Percentiles rank a stretch among this genome's conserved stretches.
Conservation (phyloP, 2,113 vertebrate genomes). For the Peucedramus taeniatus region DNA sequence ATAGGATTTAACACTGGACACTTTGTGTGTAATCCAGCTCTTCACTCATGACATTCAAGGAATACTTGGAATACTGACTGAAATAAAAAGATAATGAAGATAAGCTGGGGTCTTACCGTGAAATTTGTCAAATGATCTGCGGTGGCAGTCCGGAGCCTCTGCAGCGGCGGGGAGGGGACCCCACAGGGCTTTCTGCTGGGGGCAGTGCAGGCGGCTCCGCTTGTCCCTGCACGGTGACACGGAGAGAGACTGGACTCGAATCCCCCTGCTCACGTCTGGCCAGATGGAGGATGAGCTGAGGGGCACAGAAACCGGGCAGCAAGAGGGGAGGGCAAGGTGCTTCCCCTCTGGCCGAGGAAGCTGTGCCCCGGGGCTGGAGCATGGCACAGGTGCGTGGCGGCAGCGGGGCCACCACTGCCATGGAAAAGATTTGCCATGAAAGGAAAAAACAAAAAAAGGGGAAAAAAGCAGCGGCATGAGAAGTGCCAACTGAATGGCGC, state of each 20-base stretch:
- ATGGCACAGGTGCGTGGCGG: neutral
- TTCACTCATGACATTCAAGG: constrained; percentile 1
- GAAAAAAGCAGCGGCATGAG: neutral
- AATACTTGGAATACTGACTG: constrained; percentile 37
- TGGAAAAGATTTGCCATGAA: neutral
- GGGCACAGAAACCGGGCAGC: neutral
- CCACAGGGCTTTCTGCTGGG: neutral
- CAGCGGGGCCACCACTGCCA: neutral
- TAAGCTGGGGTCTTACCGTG: neutral
- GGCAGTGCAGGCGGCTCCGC: neutral
- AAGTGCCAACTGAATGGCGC: constrained; percentile 4
- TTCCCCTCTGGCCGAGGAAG: neutral
- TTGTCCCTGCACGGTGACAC: neutral
- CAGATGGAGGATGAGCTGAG: neutral
- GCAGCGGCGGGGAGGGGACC: neutral
- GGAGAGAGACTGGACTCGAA: neutral
- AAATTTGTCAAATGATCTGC: neutral
- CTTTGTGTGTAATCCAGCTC: constrained; percentile 21
- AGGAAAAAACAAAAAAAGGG: neutral
- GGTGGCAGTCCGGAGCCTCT: neutral
- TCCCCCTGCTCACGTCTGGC: neutral
- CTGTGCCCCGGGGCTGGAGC: neutral
- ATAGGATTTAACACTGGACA: constrained; percentile 40
- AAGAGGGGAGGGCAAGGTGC: neutral
- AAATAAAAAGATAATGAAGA: constrained; percentile 4